A percentile compares a stretch with the other conserved stretches of the same genome.
Conservation (phyloP, 1,140 invertebrate genomes). For the Brachionus angularis region DNA sequence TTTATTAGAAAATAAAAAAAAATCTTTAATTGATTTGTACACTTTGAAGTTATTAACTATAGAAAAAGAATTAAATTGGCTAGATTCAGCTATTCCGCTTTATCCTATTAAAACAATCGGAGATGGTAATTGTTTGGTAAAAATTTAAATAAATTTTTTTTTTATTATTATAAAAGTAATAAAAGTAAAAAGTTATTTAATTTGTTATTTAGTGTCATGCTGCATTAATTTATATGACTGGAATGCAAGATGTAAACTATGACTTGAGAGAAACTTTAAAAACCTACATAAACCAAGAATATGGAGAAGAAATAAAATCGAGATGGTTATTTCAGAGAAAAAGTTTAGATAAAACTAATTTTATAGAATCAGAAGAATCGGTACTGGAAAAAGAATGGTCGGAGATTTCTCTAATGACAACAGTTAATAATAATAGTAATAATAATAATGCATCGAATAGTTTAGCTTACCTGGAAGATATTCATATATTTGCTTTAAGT, state of each 20-base stretch:
- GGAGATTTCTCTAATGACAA: background rate
- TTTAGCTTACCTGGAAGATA: background rate
- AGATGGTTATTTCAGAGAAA: background rate
- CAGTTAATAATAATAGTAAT: background rate
- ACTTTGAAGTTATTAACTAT: too few relatives aligned
- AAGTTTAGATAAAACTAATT: background rate
- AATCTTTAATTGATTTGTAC: too few relatives aligned
- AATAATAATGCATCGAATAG: too few relatives aligned
- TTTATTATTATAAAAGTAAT: background rate
- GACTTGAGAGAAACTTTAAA: background rate
- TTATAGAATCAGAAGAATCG: background rate
- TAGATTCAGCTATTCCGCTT: background rate
- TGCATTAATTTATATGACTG: background rate
- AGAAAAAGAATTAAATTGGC: background rate
- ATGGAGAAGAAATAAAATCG: background rate
- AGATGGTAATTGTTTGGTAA: background rate
- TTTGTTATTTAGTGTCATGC: background rate
- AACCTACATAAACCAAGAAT: background rate
- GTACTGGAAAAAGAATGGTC: background rate
- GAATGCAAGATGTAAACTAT: background rate
- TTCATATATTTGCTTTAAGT: background rate
- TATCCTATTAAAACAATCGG: background rate
- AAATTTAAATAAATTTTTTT: background rate
- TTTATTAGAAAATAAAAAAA: too few relatives aligned
- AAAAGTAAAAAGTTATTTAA: too few relatives aligned